phyloP scores from a whole-genome alignment of 2,888 invertebrate species.

The Alitta virens region DNA sequence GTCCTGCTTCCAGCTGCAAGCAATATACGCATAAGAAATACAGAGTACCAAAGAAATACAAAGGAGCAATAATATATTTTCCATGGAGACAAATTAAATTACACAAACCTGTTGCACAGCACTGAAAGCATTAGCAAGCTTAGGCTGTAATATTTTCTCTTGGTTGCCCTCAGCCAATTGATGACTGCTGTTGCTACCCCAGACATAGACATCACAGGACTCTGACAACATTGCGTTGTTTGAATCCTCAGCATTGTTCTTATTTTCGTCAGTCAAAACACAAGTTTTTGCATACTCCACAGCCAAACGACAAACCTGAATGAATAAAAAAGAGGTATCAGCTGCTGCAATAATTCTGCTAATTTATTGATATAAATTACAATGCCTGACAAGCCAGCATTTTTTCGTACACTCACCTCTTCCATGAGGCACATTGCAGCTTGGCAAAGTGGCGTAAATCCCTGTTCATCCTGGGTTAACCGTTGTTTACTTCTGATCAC shows the following conservation, averaged over 20 bases:
- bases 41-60: too few relatives aligned
- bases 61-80: too few relatives aligned
- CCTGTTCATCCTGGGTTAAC: slow-evolving; percentile 43
- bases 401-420: slow-evolving; percentile 42
- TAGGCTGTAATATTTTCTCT: slow-evolving; percentile 65
- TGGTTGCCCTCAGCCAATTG: slow-evolving; percentile 65
- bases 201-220: slow-evolving; percentile 63
- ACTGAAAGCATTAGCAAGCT: slow-evolving; percentile 63
- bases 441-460: slow-evolving; percentile 59
- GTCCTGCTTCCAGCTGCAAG: slow-evolving; percentile 65
- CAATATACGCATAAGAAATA: background rate
- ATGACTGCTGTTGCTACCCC: slow-evolving; percentile 69
- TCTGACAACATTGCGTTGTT: slow-evolving; percentile 15
- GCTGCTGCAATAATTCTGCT: too few relatives aligned
- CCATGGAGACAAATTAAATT: too few relatives aligned
- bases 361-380: too few relatives aligned
- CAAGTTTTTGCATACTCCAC: slow-evolving; percentile 50
- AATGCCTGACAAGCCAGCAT: slow-evolving; percentile 40
- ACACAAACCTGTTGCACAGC: slow-evolving; percentile 63
- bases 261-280: slow-evolving; percentile 39
- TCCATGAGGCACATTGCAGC: slow-evolving; percentile 64
- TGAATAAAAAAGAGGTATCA: too few relatives aligned
- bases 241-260: slow-evolving; percentile 29
- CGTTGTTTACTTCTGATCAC: slow-evolving; percentile 24
- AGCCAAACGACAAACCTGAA: slow-evolving; percentile 47